Conservation (phyloP, 2,797 vertebrate species). For the Choloepus didactylus region DNA sequence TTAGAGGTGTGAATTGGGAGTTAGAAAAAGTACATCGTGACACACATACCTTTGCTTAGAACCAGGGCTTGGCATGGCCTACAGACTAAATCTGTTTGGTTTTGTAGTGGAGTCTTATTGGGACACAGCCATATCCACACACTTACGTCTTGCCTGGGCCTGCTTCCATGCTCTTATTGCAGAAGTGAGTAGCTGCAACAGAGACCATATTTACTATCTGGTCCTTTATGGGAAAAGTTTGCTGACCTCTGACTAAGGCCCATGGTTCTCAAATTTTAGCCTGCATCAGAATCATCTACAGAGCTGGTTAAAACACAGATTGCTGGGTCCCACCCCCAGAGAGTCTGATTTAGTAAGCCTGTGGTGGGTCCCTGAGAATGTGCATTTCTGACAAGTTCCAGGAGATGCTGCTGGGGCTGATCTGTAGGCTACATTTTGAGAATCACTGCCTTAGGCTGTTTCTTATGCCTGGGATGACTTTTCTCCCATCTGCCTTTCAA, state of each 20-base stretch:
- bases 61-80: not conserved
- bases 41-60: not conserved
- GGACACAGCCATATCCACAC: accelerated
- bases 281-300: not conserved
- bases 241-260: not conserved
- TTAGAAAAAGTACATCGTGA: not conserved
- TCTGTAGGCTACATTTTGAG: not conserved
- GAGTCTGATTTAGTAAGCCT: not conserved
- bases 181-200: not conserved
- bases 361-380: not conserved
- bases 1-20: slow-evolving; percentile 12
- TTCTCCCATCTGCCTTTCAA: not conserved
- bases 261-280: not conserved
- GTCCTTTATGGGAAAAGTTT: not conserved
- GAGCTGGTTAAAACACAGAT: not conserved
- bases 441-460: not conserved
- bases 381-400: not conserved
- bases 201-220: not conserved
- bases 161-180: not conserved
- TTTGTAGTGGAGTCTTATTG: not conserved
- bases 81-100: not conserved
- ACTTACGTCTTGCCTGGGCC: not conserved
- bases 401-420: not conserved
- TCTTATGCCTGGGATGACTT: not conserved
- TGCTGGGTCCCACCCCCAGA: not conserved